phyloP scores from a whole-genome alignment of 1,140 invertebrate genomes.

The Mactra quadrangularis region DNA sequence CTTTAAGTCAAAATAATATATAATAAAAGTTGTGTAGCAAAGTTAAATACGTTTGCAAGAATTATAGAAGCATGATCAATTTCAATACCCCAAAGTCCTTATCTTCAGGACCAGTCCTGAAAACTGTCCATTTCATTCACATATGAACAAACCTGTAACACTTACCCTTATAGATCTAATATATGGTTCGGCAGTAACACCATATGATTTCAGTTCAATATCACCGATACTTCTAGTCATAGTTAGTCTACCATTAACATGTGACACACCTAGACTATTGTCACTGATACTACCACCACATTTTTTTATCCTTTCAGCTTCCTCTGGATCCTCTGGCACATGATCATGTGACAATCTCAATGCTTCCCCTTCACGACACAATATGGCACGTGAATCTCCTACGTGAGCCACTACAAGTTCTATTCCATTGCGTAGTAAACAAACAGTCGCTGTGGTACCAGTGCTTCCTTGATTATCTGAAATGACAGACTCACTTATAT shows the following conservation, averaged over 20 bases:
- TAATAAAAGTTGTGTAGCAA: too few species aligned
- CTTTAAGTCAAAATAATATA: too few species aligned
- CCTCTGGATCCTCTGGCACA: conserved; percentile 81
- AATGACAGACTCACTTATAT: too few species aligned
- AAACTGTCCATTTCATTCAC: too few species aligned
- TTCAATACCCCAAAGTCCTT: too few species aligned
- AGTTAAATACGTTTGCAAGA: too few species aligned
- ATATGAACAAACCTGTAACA: too few species aligned
- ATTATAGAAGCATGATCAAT: too few species aligned
- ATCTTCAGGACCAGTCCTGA: too few species aligned
- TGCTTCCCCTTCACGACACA: conserved; percentile 85
- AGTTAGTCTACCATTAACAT: conserved; percentile 85
- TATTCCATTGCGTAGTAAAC: conserved; percentile 83
- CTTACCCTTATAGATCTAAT: conserved; percentile 82
- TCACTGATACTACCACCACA: conserved; percentile 77
- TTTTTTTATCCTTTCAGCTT: conserved; percentile 71
- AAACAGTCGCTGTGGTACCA: conserved; percentile 86
- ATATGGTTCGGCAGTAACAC: conserved; percentile 85
- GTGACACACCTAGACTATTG: conserved; percentile 83
- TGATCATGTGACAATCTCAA: conserved; percentile 85
- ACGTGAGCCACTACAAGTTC: conserved; percentile 85
- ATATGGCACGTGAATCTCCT: conserved; percentile 85
- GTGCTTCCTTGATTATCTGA: conserved; percentile 59
- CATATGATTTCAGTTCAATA: conserved; percentile 85
- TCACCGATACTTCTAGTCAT: conserved; percentile 87